These are phyloP conservation scores for Discoglossus pictus DNA, from an alignment of 2,797 vertebrate genomes.

Conservation along the genomic window DNA sequence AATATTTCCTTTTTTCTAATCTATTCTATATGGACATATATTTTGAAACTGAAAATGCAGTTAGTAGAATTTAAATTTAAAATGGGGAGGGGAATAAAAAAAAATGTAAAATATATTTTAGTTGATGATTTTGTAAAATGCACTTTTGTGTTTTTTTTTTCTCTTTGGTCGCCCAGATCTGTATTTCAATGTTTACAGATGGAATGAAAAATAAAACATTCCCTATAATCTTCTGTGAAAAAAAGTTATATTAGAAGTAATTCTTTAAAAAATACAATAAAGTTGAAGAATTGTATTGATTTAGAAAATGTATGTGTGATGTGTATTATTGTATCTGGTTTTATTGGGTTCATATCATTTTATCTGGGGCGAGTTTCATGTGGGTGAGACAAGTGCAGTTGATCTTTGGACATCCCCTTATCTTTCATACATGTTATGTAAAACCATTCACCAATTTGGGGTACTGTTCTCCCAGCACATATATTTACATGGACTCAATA, in stretches of 20 bases:
- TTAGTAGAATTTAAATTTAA: slow-evolving; percentile 75
- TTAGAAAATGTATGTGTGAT: slow-evolving; percentile 64
- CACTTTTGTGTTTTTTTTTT: slow-evolving; percentile 76
- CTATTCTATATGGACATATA: slow-evolving; percentile 80
- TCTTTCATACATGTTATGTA: too few relatives aligned
- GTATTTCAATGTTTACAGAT: slow-evolving; percentile 82
- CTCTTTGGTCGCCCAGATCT: slow-evolving; percentile 76
- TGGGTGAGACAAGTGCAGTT: too few relatives aligned
- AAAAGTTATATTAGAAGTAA: slow-evolving; percentile 78
- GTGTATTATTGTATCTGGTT: not conserved
- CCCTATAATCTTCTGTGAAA: slow-evolving; percentile 75
- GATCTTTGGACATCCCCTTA: too few relatives aligned
- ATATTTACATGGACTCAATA: too few relatives aligned
- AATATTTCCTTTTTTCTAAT: slow-evolving; percentile 73
- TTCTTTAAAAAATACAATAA: slow-evolving; percentile 77
- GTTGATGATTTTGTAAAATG: slow-evolving; percentile 83
- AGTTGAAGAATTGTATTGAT: slow-evolving; percentile 78
- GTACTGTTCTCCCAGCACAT: too few relatives aligned
- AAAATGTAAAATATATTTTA: slow-evolving; percentile 83
- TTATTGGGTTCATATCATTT: too few relatives aligned
- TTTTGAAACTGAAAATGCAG: slow-evolving; percentile 79
- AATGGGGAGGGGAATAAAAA: slow-evolving; percentile 60
- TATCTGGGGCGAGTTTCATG: too few relatives aligned
- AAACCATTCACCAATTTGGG: too few relatives aligned
- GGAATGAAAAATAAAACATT: slow-evolving; percentile 68